Evolutionary conservation across 2,797 vertebrate genomes (phyloP).

Genomic region (Tauraco hartlaubi): DNA sequence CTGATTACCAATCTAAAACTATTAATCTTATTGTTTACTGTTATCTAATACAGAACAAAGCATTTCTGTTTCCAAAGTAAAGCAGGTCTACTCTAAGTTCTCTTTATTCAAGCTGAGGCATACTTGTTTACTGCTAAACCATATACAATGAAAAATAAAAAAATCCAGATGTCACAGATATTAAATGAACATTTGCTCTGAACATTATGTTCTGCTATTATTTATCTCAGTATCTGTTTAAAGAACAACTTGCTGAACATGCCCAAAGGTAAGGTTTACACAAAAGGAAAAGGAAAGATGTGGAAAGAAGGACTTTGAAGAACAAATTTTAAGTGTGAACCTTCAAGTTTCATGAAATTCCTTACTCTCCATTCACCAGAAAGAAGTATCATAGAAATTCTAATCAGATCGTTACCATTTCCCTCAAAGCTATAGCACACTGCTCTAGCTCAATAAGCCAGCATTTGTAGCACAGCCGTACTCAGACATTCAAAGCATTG

Average conservation of each 20-base stretch:
- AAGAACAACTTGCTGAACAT: background rate
- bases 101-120: background rate
- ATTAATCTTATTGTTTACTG: background rate
- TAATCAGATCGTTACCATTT: constrained; percentile 74
- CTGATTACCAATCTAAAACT: background rate
- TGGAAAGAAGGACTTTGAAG: background rate
- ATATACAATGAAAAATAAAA: background rate
- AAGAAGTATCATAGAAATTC: constrained; percentile 56
- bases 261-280: background rate
- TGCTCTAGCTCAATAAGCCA: background rate
- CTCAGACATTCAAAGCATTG: background rate
- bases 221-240: background rate
- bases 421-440: constrained; percentile 63
- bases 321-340: constrained; percentile 2
- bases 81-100: background rate
- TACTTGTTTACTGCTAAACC: background rate
- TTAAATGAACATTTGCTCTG: background rate
- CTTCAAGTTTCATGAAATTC: background rate
- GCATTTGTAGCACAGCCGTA: background rate
- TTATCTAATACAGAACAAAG: background rate
- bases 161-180: background rate
- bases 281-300: background rate
- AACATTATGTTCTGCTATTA: background rate
- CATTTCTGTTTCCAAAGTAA: background rate
- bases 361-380: constrained; percentile 51